Evolutionary conservation across 2,797 vertebrate genomes (phyloP), one percentile per base, ranked within the genome.

Genomic region (Poeciliopsis turneri): DNA sequence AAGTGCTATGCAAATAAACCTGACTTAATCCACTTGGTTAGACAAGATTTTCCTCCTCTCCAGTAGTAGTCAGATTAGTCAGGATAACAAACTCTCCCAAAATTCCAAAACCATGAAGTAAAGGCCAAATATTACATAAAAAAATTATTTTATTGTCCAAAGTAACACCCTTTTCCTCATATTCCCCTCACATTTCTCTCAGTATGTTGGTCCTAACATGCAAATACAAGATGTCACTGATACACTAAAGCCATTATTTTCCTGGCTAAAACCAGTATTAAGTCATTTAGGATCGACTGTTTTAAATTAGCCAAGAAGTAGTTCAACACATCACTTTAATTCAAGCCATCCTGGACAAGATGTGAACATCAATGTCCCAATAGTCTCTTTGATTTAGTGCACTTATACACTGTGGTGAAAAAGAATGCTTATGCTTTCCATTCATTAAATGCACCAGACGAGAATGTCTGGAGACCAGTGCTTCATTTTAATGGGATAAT

Each of bases 401-500:
- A 47, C 45, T 49, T 30, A 36, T 23, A 53, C 49, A 25, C 28
- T 10, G 25, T 45, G n/a, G n/a, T 45, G 43, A 28, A 46, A 46
- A 46, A 12, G 4, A 25, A 36, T 73, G 30, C 47, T 51, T 51
- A 53, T 73, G 30, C 71, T 73, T 51, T 73, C 47, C 2, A 33
- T 30, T 36, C 30, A 51, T 73, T 49, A 33, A 23, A 36, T 51
- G 47, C 71, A 73, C 49, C 28, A 39, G 47, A 20, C 71, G 36
- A 23, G 30, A 53, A 73, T 73, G 46, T 73, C 71, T 73, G 46
- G 71, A 73, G 71, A 73, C 30, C 71, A 73, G 71, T 73, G 30
- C 18, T 73, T 73, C 71, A 36, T 13, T 73, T 73, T 73, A 73
- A 73, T 73, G 47, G 30, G 71, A 53, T 73, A 51, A 51, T 73